Conservation (phyloP, 35 echinoderm and acorn worm species). For the Nesometra sesokonis region DNA sequence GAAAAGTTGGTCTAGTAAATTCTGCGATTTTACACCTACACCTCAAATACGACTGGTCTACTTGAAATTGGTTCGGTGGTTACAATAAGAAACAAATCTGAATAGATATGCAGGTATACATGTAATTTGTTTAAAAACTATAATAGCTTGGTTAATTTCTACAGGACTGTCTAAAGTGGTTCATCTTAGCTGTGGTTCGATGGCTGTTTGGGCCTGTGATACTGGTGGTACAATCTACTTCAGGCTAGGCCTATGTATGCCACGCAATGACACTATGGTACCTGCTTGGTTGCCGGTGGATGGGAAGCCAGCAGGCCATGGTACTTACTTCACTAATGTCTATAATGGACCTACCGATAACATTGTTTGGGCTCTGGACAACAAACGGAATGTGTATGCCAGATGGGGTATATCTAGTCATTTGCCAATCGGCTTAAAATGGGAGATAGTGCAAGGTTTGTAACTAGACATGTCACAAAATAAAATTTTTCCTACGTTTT, state of each 20-base stretch:
- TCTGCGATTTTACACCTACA: too few species aligned
- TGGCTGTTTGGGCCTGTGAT: constrained; percentile 78
- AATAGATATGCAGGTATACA: background rate
- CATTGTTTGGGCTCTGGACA: constrained; percentile 92
- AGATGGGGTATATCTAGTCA: constrained; percentile 50
- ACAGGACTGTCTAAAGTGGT: constrained; percentile 48
- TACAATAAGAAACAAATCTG: background rate
- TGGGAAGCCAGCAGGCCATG: constrained; percentile 38
- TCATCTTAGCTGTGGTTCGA: constrained; percentile 64
- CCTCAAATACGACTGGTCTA: too few species aligned
- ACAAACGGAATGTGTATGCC: constrained; percentile 67
- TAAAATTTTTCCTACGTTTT: too few species aligned
- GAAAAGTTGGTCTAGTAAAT: too few species aligned
- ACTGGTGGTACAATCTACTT: constrained; percentile 49
- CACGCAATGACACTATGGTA: constrained; percentile 41
- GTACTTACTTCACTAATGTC: constrained; percentile 59
- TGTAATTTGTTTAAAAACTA: background rate
- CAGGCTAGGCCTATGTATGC: constrained; percentile 56
- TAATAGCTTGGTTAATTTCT: background rate
- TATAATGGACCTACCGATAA: constrained; percentile 39
- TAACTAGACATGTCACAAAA: too few species aligned
- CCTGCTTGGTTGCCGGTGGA: constrained; percentile 85
- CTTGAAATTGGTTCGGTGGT: too few species aligned
- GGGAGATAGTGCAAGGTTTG: constrained; percentile 90
- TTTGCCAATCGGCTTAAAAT: constrained; percentile 64